Conservation (phyloP, 1,140 invertebrate species). For the Yoshiicerus persimilis region DNA sequence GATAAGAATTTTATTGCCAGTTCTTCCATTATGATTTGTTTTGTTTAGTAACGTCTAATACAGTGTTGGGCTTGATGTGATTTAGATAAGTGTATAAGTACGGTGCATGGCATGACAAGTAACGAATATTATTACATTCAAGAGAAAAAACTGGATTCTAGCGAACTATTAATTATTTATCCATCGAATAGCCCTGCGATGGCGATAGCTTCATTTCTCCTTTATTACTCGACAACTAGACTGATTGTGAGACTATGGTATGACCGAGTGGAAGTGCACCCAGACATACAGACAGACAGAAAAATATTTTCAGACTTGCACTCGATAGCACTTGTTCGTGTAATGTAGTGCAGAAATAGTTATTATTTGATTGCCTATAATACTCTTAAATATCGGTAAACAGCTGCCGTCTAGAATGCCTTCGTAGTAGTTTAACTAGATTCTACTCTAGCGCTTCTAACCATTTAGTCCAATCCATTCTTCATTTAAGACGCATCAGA, state of each 20-base stretch:
- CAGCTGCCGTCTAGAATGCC: no score
- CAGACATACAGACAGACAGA: not conserved
- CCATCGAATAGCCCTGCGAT: not conserved
- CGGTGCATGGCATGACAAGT: constrained; percentile 29
- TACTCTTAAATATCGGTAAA: not conserved
- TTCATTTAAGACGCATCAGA: not conserved
- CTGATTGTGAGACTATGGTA: not conserved
- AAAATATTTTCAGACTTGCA: not conserved
- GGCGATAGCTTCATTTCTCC: not conserved
- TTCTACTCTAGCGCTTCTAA: not conserved
- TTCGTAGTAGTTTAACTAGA: no score
- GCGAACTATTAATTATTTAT: not conserved
- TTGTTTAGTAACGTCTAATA: not conserved
- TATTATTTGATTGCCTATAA: not conserved
- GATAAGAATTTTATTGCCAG: not conserved
- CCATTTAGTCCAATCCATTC: not conserved
- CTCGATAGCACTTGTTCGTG: not conserved
- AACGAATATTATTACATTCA: not conserved
- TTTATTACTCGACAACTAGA: no score
- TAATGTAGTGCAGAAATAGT: no score
- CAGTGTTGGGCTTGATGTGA: not conserved
- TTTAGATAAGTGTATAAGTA: not conserved
- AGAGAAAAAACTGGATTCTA: not conserved
- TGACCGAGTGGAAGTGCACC: not conserved
- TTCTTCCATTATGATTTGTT: not conserved